Conservation (phyloP, 2,797 vertebrate genomes). For the Pipistrellus pygmaeus region DNA sequence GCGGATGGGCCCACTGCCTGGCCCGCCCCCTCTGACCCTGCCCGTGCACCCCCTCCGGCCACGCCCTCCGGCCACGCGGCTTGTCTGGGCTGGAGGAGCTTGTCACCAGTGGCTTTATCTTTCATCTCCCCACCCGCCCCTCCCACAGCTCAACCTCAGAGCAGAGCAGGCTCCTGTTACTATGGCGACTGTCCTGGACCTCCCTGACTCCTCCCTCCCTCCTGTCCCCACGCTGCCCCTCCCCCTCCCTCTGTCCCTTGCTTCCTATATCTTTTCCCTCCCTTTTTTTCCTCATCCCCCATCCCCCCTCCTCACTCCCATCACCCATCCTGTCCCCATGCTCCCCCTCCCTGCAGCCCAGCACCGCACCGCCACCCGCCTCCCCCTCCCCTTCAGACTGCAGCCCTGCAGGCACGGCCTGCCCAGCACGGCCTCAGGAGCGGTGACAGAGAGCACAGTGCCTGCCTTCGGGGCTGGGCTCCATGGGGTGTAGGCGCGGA, state of each 20-base stretch:
- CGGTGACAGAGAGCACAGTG: not conserved
- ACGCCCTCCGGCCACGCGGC: not conserved
- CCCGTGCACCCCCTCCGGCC: not conserved
- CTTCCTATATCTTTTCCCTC: not conserved
- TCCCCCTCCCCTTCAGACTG: not conserved
- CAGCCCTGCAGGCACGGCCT: not conserved
- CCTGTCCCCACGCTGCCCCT: too few species aligned
- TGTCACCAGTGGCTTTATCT: constrained; percentile 87
- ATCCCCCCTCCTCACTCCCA: not conserved
- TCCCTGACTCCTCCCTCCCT: constrained; percentile 25
- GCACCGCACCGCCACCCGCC: not conserved
- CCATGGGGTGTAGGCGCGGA: not conserved
- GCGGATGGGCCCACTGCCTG: not conserved
- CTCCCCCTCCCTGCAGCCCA: not conserved
- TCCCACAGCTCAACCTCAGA: constrained; percentile 83
- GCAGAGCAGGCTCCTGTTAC: constrained; percentile 86
- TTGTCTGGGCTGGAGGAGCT: constrained; percentile 72
- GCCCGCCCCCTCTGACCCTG: not conserved
- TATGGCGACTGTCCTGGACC: constrained; percentile 85
- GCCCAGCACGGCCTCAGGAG: not conserved
- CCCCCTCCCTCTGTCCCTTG: not conserved
- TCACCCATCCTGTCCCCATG: not conserved
- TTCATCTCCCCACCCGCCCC: constrained; percentile 86
- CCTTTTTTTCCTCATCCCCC: not conserved
- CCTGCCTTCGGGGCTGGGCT: not conserved